Conservation (phyloP, 1,140 invertebrate genomes). For the Saccostrea cuccullata region DNA sequence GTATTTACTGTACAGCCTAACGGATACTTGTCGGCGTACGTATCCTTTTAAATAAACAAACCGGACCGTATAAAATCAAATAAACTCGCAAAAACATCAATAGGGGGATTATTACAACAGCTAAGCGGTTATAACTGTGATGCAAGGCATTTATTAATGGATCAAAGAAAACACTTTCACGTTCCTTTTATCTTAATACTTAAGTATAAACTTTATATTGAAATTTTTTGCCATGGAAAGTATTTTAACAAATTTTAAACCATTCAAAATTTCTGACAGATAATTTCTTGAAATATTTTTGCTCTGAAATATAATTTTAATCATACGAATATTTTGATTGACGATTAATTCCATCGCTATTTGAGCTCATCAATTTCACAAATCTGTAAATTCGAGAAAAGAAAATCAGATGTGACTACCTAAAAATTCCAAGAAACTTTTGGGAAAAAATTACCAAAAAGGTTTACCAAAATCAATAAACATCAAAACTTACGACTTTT, state of each 20-base stretch:
- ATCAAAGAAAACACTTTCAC: not conserved
- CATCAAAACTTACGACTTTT: too few relatives aligned
- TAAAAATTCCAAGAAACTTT: too few relatives aligned
- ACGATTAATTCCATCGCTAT: too few relatives aligned
- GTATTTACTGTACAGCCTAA: not conserved
- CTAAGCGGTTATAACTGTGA: slow-evolving; percentile 12
- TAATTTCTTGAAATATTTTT: too few relatives aligned
- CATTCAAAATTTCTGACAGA: not conserved
- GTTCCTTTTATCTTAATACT: slow-evolving; percentile 24
- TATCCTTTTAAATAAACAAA: slow-evolving; percentile 34
- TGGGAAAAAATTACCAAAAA: too few relatives aligned
- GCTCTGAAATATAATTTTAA: too few relatives aligned
- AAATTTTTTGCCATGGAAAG: not conserved
- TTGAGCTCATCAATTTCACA: too few relatives aligned
- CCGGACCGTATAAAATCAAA: slow-evolving; percentile 21
- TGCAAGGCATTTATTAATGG: not conserved
- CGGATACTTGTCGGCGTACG: not conserved
- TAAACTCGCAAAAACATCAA: slow-evolving; percentile 24
- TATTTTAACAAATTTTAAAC: not conserved
- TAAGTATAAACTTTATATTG: not conserved
- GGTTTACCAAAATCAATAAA: too few relatives aligned
- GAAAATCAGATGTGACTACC: too few relatives aligned
- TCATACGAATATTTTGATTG: too few relatives aligned
- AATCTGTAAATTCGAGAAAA: too few relatives aligned
- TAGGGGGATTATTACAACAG: not conserved